Evolutionary conservation across 2,113 vertebrate species (phyloP), one percentile per base, ranked within the genome.

Genomic region (Cebidichthys violaceus): DNA sequence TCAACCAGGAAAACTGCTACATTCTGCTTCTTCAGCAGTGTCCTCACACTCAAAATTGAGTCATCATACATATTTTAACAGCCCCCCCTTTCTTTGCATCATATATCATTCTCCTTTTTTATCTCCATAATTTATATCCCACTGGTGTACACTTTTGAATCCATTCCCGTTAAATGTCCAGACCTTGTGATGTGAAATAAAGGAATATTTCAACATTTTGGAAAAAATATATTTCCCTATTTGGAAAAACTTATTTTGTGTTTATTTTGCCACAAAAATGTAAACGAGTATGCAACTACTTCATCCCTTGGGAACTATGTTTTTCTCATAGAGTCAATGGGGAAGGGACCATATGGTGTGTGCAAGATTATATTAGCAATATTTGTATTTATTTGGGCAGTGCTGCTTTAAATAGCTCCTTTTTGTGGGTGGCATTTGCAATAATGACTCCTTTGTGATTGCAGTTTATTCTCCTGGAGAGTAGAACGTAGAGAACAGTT

Each of bases 401-500:
- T 50, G 43, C 14, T 60, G 24, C 52, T 83, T 86, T 69, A 57
- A 76, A 81, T 57, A 70, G 18, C 57, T 66, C 41, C 18, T 64
- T 72, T 50, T 66, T 60, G 62, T 69, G 39, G 73, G 75, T 52
- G 65, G 24, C 14, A 72, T 84, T 76, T 77, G 41, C 24, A 29
- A 3, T 11, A 82, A 84, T 61, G 50, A 70, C 27, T 87, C 24
- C 59, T 84, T 82, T 80, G 60, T 70, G 31, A 50, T 45, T 70
- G 57, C 54, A 43, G 81, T 83, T 41, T 71, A 9, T 75, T 66
- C 55, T 45, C 47, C 22, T 8, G 57, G 65, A 78, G n/a, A 52
- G 74, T 33, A 45, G 59, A 59, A 77, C 54, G 73, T 57, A 59
- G 39, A 43, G 52, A 86, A 82, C 78, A 74, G 54, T 88, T 82